Percentiles rank a stretch among this genome's conserved stretches.
phyloP scores from a whole-genome alignment of 2,113 vertebrate genomes.

The Mellivora capensis region DNA sequence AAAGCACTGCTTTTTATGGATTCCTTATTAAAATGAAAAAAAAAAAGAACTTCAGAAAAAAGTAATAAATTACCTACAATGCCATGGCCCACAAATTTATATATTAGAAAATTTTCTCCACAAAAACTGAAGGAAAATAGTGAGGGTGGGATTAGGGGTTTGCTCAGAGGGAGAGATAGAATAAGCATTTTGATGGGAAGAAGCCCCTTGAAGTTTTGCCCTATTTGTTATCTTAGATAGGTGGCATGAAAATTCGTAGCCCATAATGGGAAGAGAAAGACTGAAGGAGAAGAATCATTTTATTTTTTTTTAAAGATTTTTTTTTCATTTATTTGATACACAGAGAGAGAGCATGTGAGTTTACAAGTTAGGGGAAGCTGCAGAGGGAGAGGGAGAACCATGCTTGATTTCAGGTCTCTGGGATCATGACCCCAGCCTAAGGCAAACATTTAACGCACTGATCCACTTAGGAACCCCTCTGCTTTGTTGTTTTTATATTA shows the following conservation, averaged over 20 bases:
- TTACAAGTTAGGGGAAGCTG: background rate
- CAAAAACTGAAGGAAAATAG: background rate
- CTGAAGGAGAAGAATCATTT: background rate
- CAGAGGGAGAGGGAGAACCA: background rate
- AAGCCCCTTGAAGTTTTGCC: background rate
- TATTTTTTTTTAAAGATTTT: background rate
- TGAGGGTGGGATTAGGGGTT: background rate
- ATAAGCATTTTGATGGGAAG: background rate
- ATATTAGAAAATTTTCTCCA: background rate
- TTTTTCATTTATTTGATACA: background rate
- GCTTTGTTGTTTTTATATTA: conserved; percentile 22
- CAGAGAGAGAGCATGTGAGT: background rate
- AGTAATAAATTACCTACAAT: background rate
- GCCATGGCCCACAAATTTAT: background rate
- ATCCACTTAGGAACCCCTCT: background rate
- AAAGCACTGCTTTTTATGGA: background rate
- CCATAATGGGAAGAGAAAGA: background rate
- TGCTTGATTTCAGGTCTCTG: background rate
- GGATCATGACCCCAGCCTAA: background rate
- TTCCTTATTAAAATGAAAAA: conserved; percentile 33
- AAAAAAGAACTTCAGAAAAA: background rate
- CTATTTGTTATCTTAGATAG: background rate
- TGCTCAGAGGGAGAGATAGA: background rate
- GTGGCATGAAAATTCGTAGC: background rate
- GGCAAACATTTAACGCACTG: background rate